Conservation (phyloP, 2,797 vertebrate genomes). For the Parambassis ranga region DNA sequence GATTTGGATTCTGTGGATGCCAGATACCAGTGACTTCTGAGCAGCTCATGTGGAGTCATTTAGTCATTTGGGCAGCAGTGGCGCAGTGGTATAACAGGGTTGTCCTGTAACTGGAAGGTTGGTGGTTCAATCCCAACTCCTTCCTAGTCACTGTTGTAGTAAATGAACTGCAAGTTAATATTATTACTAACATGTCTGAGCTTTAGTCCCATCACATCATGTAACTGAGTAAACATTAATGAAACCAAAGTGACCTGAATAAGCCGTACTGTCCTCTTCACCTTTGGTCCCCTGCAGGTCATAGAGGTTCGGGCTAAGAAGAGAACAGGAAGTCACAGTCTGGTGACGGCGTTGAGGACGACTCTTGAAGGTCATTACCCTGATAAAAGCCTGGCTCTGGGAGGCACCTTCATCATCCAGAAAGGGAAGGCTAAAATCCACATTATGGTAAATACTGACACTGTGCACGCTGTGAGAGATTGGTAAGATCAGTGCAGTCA, state of each 20-base stretch:
- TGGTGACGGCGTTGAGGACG: slow-evolving; percentile 90
- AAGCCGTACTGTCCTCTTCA: slow-evolving; percentile 7
- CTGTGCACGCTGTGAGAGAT: too few species aligned
- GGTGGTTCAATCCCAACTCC: too few species aligned
- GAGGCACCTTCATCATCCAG: slow-evolving; percentile 93
- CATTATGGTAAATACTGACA: slow-evolving; percentile 86
- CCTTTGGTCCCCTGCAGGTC: slow-evolving; percentile 76
- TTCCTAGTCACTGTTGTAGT: slow-evolving; percentile 15
- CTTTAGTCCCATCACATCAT: slow-evolving; percentile 16
- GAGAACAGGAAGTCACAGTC: slow-evolving; percentile 89
- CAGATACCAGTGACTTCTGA: too few species aligned
- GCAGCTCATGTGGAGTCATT: too few species aligned
- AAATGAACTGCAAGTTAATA: slow-evolving; percentile 33
- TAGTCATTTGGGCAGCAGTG: too few species aligned
- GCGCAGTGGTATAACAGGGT: too few species aligned
- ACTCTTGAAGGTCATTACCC: slow-evolving; percentile 86
- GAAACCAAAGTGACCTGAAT: not conserved
- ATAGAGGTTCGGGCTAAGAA: slow-evolving; percentile 88
- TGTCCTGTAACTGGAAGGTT: too few species aligned
- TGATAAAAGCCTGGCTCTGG: slow-evolving; percentile 89
- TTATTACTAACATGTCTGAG: not conserved
- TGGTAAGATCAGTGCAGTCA: too few species aligned
- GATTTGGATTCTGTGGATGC: too few species aligned
- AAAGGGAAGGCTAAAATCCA: slow-evolving; percentile 95
- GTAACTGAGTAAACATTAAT: slow-evolving; percentile 45